Evolutionary conservation across 2,797 vertebrate species (phyloP).

Genomic region (Poecilia gillii): DNA sequence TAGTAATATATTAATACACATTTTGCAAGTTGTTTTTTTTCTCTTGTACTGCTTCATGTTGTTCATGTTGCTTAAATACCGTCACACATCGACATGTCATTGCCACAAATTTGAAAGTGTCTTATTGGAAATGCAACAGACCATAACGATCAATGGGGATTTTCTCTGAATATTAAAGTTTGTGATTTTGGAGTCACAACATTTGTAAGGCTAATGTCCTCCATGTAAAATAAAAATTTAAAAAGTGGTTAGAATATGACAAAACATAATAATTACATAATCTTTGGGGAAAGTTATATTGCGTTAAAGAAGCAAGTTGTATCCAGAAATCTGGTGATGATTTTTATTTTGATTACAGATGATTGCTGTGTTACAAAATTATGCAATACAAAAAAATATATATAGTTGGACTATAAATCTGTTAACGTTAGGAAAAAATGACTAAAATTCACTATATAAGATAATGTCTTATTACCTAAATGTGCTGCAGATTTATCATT

Average conservation of each 20-base stretch:
- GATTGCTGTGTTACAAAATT: not conserved
- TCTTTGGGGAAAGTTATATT: not conserved
- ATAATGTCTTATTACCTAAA: not conserved
- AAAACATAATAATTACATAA: not conserved
- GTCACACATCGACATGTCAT: not conserved
- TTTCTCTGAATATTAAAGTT: not conserved
- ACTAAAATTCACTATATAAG: not conserved
- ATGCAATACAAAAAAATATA: not conserved
- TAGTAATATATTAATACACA: not conserved
- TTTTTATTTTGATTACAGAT: not conserved
- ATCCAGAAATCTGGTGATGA: not conserved
- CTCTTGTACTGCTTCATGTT: no score
- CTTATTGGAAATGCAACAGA: not conserved
- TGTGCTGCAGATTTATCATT: not conserved
- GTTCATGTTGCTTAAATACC: not conserved
- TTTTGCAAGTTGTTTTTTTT: no score
- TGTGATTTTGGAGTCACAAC: not conserved
- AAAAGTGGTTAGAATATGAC: not conserved
- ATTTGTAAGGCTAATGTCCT: not conserved
- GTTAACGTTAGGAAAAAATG: not conserved
- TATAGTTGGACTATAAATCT: not conserved
- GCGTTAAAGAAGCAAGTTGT: not conserved
- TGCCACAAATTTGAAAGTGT: not conserved
- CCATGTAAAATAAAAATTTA: not conserved
- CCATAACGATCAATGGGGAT: not conserved